These are phyloP conservation scores for Dryoscopus gambensis DNA, from an alignment of 2,113 vertebrate species.

Conservation along the genomic window DNA sequence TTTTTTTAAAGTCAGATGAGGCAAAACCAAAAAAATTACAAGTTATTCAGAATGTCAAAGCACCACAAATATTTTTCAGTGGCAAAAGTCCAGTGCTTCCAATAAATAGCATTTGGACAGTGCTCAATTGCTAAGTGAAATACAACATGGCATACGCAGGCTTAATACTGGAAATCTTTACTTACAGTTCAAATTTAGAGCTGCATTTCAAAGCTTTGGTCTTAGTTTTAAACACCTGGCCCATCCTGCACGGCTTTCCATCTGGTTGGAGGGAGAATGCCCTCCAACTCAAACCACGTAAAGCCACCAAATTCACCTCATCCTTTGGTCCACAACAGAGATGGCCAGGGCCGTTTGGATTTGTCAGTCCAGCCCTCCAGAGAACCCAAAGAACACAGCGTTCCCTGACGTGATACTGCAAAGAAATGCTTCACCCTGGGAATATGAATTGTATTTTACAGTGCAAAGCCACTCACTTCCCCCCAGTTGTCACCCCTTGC, in stretches of 20 bases:
- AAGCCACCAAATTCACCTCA: background rate
- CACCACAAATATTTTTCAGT: constrained; percentile 39
- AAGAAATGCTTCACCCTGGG: background rate
- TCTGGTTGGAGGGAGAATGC: background rate
- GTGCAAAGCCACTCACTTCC: background rate
- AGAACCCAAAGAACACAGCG: background rate
- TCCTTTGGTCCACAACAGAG: background rate
- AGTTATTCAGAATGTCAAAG: constrained; percentile 21
- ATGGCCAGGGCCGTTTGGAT: background rate
- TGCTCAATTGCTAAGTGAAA: constrained; percentile 7
- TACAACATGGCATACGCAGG: background rate
- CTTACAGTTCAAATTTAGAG: constrained; percentile 13
- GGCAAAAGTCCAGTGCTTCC: constrained; percentile 16
- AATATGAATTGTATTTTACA: background rate
- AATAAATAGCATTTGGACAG: constrained; percentile 19
- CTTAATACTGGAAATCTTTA: constrained; percentile 27
- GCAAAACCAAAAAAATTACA: background rate
- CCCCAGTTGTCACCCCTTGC: background rate
- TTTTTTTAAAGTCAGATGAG: background rate
- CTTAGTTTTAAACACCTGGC: background rate
- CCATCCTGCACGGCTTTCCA: background rate
- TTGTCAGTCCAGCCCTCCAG: background rate
- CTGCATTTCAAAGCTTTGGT: background rate
- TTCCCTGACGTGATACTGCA: background rate
- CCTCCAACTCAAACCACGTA: background rate